Percentiles rank a stretch among this genome's conserved stretches.
Evolutionary conservation across 2,113 vertebrate species (phyloP).

Genomic region (Cinclus cinclus): DNA sequence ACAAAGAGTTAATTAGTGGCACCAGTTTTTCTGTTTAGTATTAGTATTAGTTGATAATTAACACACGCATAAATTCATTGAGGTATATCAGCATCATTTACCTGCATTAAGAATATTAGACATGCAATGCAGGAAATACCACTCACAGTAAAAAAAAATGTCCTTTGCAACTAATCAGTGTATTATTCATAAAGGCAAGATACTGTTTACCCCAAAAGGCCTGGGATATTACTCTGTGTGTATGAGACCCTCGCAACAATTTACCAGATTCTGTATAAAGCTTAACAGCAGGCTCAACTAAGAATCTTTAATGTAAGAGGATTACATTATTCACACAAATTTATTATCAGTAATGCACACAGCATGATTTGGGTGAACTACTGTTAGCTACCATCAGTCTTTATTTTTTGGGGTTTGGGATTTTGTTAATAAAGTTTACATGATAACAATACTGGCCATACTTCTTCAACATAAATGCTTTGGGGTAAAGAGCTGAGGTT

Average conservation of each 20-base stretch:
- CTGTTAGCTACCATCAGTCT: not conserved
- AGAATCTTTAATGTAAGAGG: not conserved
- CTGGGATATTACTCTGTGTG: not conserved
- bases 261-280: not conserved
- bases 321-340: not conserved
- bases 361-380: not conserved
- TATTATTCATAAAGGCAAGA: not conserved
- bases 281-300: not conserved
- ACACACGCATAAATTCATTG: rapidly evolving
- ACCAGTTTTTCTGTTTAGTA: not conserved
- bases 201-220: not conserved
- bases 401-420: not conserved
- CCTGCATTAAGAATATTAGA: not conserved
- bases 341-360: not conserved
- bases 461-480: not conserved
- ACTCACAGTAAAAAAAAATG: not conserved
- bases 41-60: not conserved
- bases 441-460: not conserved
- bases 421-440: not conserved
- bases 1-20: not conserved
- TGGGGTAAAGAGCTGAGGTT: not conserved
- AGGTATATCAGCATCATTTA: not conserved
- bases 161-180: not conserved
- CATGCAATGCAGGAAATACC: not conserved
- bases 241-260: not conserved